These are phyloP conservation scores for Heliopora coerulea DNA, from an alignment of 92 coral and sea anemone species.

Conservation along the genomic window DNA sequence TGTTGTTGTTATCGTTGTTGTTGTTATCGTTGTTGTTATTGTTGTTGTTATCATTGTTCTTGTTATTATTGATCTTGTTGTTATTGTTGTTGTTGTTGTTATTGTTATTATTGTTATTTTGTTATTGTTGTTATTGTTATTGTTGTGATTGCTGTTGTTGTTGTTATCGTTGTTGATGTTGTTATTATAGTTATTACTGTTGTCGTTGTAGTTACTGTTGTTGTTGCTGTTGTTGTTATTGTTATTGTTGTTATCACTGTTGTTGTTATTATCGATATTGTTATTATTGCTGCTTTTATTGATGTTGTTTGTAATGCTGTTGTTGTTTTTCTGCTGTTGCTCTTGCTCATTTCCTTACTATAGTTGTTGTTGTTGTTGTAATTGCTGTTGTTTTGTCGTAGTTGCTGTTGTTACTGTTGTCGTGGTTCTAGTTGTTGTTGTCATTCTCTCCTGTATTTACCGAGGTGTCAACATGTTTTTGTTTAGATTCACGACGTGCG, in stretches of 20 bases:
- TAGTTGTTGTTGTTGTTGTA: background rate
- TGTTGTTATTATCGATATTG: too few species aligned
- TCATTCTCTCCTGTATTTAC: background rate
- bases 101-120: background rate
- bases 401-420: background rate
- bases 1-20: background rate
- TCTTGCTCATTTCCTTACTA: background rate
- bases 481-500: slow-evolving; percentile 85
- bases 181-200: background rate
- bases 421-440: slow-evolving; percentile 1
- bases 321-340: background rate
- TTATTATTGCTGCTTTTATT: background rate
- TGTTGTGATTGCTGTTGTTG: background rate
- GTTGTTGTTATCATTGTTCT: background rate
- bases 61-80: background rate
- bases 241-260: background rate
- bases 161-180: background rate
- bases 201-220: background rate
- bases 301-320: background rate
- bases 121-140: background rate
- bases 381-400: background rate
- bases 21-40: background rate
- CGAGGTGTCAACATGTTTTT: background rate
- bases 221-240: background rate
- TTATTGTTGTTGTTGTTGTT: background rate